These are phyloP conservation scores for Spialia ferax DNA, from an alignment of 2,888 invertebrate genomes.

Conservation along the genomic window DNA sequence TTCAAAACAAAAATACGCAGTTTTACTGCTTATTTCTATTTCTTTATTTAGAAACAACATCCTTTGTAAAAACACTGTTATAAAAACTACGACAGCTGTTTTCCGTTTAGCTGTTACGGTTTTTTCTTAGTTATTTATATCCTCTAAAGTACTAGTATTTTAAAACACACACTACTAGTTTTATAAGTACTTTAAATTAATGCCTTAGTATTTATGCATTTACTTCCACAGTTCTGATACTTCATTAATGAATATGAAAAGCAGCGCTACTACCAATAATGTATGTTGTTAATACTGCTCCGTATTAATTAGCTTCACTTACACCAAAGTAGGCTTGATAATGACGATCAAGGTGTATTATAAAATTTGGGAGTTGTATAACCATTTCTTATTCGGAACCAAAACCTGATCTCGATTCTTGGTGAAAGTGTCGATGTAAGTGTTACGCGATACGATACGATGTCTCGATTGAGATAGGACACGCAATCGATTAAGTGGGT, in stretches of 20 bases:
- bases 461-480: slow-evolving; percentile 65
- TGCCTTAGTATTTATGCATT: not conserved
- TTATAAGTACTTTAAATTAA: no score
- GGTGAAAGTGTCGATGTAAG: slow-evolving; percentile 73
- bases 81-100: not conserved
- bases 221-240: not conserved
- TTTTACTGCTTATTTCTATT: no score
- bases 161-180: not conserved
- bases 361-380: slow-evolving; percentile 61
- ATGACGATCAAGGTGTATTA: slow-evolving; percentile 16
- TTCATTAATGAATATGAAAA: not conserved
- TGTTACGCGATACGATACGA: slow-evolving; percentile 57
- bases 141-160: not conserved
- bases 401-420: slow-evolving; percentile 64
- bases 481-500: slow-evolving; percentile 62
- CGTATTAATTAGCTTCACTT: slow-evolving; percentile 8
- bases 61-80: not conserved
- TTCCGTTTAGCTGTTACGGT: not conserved
- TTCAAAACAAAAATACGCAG: no score
- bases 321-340: slow-evolving; percentile 6
- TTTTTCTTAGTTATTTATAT: not conserved
- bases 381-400: slow-evolving; percentile 67
- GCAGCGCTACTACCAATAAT: not conserved
- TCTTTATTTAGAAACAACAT: not conserved
- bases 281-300: not conserved